These are phyloP conservation scores for Mythimna ferrago DNA, from an alignment of 2,888 invertebrate genomes.

Conservation along the genomic window DNA sequence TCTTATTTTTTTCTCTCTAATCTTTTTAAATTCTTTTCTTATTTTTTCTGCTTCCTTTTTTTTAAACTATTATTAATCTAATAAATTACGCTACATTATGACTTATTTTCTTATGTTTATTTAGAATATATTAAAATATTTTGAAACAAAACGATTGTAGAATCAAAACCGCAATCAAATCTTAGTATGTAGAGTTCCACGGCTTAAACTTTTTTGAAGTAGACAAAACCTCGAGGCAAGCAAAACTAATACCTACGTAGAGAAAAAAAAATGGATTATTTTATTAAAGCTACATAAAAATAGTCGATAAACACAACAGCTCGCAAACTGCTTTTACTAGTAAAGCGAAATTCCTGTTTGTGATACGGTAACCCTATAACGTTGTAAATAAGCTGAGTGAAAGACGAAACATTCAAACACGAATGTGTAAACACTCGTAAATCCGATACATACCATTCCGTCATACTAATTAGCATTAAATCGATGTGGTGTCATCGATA, in stretches of 20 bases:
- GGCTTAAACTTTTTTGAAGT: not conserved
- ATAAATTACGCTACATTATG: too few species aligned
- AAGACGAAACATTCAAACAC: slow-evolving; percentile 43
- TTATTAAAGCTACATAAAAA: slow-evolving; percentile 2
- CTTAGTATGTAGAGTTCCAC: not conserved
- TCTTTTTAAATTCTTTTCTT: too few species aligned
- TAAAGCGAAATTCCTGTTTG: slow-evolving; percentile 36
- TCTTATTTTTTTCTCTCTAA: too few species aligned
- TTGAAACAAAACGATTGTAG: too few species aligned
- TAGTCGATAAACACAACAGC: slow-evolving; percentile 15
- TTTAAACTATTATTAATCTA: too few species aligned
- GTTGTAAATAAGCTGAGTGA: slow-evolving; percentile 12
- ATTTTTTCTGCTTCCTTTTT: too few species aligned
- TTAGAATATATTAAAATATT: too few species aligned
- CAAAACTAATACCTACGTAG: not conserved
- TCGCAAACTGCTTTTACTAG: slow-evolving; percentile 11
- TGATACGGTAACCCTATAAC: slow-evolving; percentile 19
- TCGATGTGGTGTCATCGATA: slow-evolving; percentile 29
- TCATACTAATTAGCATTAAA: slow-evolving; percentile 33
- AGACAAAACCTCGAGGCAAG: not conserved
- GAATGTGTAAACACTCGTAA: slow-evolving; percentile 8
- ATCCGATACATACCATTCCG: slow-evolving; percentile 9
- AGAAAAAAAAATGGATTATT: not conserved
- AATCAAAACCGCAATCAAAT: not conserved
- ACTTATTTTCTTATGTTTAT: too few species aligned